Percentiles rank a stretch among this genome's conserved stretches.
Conservation (phyloP, 2,797 vertebrate genomes). For the Tiaroga cobitis region DNA sequence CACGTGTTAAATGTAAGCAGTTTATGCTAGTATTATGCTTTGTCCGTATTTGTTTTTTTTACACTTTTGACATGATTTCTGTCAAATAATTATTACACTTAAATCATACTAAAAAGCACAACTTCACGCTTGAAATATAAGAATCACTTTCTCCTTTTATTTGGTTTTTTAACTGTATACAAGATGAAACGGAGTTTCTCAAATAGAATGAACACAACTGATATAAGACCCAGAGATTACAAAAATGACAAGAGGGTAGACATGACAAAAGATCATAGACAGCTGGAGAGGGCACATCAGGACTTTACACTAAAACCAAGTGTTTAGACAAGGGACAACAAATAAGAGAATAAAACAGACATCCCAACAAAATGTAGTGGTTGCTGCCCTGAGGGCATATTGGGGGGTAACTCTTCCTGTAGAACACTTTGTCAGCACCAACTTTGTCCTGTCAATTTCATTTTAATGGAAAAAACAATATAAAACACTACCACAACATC, state of each 20-base stretch:
- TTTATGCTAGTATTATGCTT: background rate
- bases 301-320: slow-evolving; percentile 54
- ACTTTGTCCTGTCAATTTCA: background rate
- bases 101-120: slow-evolving; percentile 4
- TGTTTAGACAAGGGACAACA: slow-evolving; percentile 31
- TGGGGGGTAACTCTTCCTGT: background rate
- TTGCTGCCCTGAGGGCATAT: slow-evolving; percentile 23
- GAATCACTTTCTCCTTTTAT: slow-evolving; percentile 76
- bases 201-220: slow-evolving; percentile 65
- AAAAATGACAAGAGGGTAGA: slow-evolving; percentile 65
- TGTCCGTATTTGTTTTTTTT: background rate
- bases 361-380: slow-evolving; percentile 43
- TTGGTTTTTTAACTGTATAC: slow-evolving; percentile 80
- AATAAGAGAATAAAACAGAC: slow-evolving; percentile 32
- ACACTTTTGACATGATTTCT: background rate
- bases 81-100: background rate
- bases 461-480: slow-evolving; percentile 38
- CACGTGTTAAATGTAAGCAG: background rate
- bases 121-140: slow-evolving; percentile 59
- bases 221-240: slow-evolving; percentile 70
- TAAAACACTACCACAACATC: slow-evolving; percentile 46
- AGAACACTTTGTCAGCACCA: slow-evolving; percentile 8
- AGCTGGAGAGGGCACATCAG: slow-evolving; percentile 56
- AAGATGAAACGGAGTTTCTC: slow-evolving; percentile 80
- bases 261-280: slow-evolving; percentile 60